Conservation (phyloP, 2,113 vertebrate genomes). For the Carlito syrichta region DNA sequence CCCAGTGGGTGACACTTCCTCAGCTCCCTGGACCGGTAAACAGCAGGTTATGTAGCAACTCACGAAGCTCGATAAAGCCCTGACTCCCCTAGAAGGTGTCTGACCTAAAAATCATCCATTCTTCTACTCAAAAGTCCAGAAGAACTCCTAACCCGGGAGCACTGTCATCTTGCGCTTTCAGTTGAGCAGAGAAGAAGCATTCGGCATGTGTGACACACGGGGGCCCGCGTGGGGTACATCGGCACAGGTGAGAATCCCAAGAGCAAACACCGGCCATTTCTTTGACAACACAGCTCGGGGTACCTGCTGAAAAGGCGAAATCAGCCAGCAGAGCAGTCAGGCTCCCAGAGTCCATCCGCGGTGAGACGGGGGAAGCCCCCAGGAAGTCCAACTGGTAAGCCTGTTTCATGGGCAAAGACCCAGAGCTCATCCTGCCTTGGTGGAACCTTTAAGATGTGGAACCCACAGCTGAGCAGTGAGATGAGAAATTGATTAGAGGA, state of each 20-base stretch:
- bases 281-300: neutral
- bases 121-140: neutral
- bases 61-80: neutral
- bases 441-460: neutral
- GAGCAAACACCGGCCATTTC: neutral
- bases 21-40: neutral
- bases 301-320: neutral
- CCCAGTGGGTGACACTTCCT: neutral
- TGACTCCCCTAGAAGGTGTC: neutral
- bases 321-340: neutral
- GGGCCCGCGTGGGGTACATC: too few relatives aligned
- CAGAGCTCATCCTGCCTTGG: neutral
- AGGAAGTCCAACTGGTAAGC: neutral
- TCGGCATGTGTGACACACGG: neutral
- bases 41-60: conserved; percentile 22
- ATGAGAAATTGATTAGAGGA: neutral
- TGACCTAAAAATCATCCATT: neutral
- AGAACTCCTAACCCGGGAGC: neutral
- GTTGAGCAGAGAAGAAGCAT: neutral
- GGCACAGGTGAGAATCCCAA: neutral
- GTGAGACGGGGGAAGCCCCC: neutral
- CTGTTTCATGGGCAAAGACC: neutral
- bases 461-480: neutral
- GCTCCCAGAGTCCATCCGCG: neutral
- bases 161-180: neutral